Percentiles rank a stretch among this genome's conserved stretches.
Conservation (phyloP, 1,140 invertebrate genomes). For the Zaprionus africanus region DNA sequence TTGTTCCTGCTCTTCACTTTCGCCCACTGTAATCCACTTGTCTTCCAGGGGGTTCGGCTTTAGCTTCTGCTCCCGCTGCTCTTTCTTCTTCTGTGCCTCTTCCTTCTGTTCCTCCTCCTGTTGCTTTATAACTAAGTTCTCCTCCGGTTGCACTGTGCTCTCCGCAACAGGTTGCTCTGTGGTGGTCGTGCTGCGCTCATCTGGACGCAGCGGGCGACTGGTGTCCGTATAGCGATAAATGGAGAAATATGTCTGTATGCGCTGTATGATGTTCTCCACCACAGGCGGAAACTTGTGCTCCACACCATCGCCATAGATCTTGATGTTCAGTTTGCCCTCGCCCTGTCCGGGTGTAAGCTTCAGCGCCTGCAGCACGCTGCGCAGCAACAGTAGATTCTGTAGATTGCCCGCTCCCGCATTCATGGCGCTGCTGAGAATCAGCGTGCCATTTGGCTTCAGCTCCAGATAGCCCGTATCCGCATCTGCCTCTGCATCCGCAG, state of each 20-base stretch:
- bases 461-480: constrained; percentile 55
- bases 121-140: not conserved
- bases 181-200: constrained; percentile 38
- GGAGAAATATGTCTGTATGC: constrained; percentile 87
- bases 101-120: not conserved
- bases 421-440: constrained; percentile 49
- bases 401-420: constrained; percentile 42
- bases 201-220: constrained; percentile 73
- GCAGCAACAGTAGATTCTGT: constrained; percentile 60
- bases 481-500: constrained; percentile 7
- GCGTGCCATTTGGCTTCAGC: constrained; percentile 69
- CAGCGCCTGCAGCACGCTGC: constrained; percentile 56
- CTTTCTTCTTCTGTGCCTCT: not conserved
- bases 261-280: constrained; percentile 87
- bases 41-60: constrained; percentile 20
- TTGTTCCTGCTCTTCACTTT: constrained; percentile 21
- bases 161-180: not conserved
- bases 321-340: constrained; percentile 47
- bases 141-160: not conserved
- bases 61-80: not conserved
- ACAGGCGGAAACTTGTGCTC: constrained; percentile 87
- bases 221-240: constrained; percentile 85
- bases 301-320: constrained; percentile 78
- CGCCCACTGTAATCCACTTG: constrained; percentile 54
- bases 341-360: constrained; percentile 31